Evolutionary conservation across 2,113 vertebrate genomes (phyloP), one percentile per base, ranked within the genome.

Genomic region (Motacilla alba): DNA sequence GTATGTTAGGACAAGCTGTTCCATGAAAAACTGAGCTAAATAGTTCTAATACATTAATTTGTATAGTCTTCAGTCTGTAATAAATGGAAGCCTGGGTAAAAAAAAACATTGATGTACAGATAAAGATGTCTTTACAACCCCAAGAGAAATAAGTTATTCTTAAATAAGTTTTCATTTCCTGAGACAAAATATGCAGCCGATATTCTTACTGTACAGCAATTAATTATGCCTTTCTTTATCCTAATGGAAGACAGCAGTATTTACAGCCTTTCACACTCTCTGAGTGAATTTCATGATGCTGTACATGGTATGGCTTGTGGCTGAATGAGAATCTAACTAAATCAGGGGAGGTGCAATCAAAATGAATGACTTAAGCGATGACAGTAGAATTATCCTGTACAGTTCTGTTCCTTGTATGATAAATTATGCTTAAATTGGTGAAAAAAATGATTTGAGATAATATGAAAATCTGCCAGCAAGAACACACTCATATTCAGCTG

Each of bases 71-170:
- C 41, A 56, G 56, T 55, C 67, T 83, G 39, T 55, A 95, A 63
- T 47, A 83, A 80, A 69, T 44, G 41, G 43, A 80, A 93, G 30
- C 59, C 55, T 46, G 10, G 49, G 44, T 83, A 55, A 75, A 77
- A 72, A 77, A 72, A 73, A 74, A 44, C 47, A 47, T 49, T 53
- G 69, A 56, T 52, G 89, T 81, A 76, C 24, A 85, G 63, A 94
- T 86, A 75, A 94, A 95, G 90, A 93, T 83, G 31, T 95, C 76
- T 92, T 83, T 75, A 74, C n/a, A 94, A 75, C 37, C 86, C 64
- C 83, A 44, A 83, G 88, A 90, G 85, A 89, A 94, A 89, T 92
- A 84, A 76, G n/a, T 68, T 88, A 83, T 66, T 88, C 82, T 78
- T 86, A 90, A 81, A 44, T 78, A 91, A 85, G 63, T 90, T 90